These are phyloP conservation scores for Folsomia manolachei DNA, from an alignment of 2,888 invertebrate species.

Conservation along the genomic window DNA sequence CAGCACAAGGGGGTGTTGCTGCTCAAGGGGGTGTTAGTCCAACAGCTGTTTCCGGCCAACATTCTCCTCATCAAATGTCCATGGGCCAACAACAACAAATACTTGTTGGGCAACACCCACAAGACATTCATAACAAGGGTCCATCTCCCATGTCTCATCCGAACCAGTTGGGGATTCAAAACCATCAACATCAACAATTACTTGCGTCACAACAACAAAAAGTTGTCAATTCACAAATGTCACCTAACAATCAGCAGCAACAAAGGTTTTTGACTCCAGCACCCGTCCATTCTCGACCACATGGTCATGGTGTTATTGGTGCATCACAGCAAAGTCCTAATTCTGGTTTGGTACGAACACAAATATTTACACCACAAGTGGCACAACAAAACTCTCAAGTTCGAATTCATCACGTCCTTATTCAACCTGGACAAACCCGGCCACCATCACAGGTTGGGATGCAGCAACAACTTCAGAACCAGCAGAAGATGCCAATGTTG, in stretches of 20 bases:
- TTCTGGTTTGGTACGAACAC: slow-evolving; percentile 41
- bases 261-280: slow-evolving; percentile 38
- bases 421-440: slow-evolving; percentile 35
- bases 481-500: slow-evolving; percentile 38
- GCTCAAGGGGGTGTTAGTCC: background rate
- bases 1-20: background rate
- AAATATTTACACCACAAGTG: slow-evolving; percentile 48
- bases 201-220: slow-evolving; percentile 30
- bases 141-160: background rate
- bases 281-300: slow-evolving; percentile 35
- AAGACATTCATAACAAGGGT: background rate
- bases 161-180: background rate
- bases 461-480: slow-evolving; percentile 29
- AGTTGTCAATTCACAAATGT: slow-evolving; percentile 26
- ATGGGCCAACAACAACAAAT: slow-evolving; percentile 6
- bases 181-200: slow-evolving; percentile 31
- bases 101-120: background rate
- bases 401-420: slow-evolving; percentile 41
- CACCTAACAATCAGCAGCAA: slow-evolving; percentile 23
- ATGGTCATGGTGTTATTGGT: slow-evolving; percentile 37
- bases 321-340: slow-evolving; percentile 35
- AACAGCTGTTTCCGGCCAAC: background rate
- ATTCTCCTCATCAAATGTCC: background rate
- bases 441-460: background rate
- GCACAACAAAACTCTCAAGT: slow-evolving; percentile 36